Evolutionary conservation across 92 coral and sea anemone species (phyloP).

Genomic region (Porites divaricata): DNA sequence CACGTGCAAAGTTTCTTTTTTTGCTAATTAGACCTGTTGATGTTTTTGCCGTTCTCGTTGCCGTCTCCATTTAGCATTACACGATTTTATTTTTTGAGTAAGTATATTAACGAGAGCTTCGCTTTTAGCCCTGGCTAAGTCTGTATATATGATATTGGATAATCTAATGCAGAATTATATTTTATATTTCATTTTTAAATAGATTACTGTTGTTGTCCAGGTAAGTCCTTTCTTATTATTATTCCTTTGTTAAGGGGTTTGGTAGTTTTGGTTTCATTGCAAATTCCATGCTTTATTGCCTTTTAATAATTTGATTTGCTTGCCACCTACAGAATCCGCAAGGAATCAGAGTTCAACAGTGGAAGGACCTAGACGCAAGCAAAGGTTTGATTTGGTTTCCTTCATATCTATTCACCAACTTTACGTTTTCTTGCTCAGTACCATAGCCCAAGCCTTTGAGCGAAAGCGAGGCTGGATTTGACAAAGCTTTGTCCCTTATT

Average conservation of each 20-base stretch:
- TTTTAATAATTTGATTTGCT: neutral
- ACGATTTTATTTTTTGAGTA: too few relatives aligned
- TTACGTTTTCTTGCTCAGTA: too few relatives aligned
- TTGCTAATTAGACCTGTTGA: too few relatives aligned
- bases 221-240: neutral
- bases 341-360: conserved; percentile 75
- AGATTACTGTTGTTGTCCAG: neutral
- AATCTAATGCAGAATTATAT: neutral
- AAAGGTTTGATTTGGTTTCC: conserved; percentile 55
- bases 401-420: neutral
- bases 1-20: too few relatives aligned
- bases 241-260: neutral
- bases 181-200: neutral
- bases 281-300: neutral
- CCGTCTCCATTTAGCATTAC: too few relatives aligned
- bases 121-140: too few relatives aligned
- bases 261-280: neutral
- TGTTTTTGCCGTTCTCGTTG: too few relatives aligned
- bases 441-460: too few relatives aligned
- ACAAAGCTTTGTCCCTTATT: too few relatives aligned
- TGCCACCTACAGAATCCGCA: conserved; percentile 77
- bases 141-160: too few relatives aligned
- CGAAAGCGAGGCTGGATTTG: too few relatives aligned
- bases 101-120: too few relatives aligned
- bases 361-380: conserved; percentile 67